A percentile compares a stretch with the other conserved stretches of the same genome.
These are phyloP conservation scores for Glossosoma conforme DNA, from an alignment of 1,140 invertebrate species.

Conservation along the genomic window DNA sequence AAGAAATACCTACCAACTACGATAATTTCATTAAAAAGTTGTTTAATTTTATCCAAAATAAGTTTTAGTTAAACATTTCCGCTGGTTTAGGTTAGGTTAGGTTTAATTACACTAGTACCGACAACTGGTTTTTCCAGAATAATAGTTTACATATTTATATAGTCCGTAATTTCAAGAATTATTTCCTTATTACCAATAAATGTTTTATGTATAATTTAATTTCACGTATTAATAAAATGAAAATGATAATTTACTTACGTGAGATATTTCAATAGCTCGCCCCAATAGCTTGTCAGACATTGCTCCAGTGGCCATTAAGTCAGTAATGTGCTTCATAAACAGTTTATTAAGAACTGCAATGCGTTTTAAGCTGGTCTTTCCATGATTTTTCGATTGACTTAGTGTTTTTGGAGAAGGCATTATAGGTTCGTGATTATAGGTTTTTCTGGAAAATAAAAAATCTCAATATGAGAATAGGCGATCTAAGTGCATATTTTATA, in stretches of 20 bases:
- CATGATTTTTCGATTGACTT: conserved; percentile 40
- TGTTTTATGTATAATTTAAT: no score
- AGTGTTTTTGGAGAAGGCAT: not conserved
- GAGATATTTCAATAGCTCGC: conserved; percentile 62
- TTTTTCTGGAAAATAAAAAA: conserved; percentile 10
- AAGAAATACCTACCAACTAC: no score
- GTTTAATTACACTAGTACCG: no score
- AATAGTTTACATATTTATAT: no score
- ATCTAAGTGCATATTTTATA: not conserved
- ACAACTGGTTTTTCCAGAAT: no score
- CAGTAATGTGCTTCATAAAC: conserved; percentile 75
- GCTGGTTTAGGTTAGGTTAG: no score
- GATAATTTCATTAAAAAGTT: no score
- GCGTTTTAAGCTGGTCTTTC: conserved; percentile 47
- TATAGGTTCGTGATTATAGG: not conserved
- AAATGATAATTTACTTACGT: conserved; percentile 36
- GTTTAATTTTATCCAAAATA: no score
- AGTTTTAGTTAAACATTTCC: no score
- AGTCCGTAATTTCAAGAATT: no score
- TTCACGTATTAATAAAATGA: not conserved
- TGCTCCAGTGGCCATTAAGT: conserved; percentile 65
- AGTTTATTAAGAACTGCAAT: conserved; percentile 65
- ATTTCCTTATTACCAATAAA: no score
- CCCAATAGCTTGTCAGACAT: conserved; percentile 55
- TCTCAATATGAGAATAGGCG: conserved; percentile 1